phyloP scores from a whole-genome alignment of 2,797 vertebrate species.

The Australoheros facetus region DNA sequence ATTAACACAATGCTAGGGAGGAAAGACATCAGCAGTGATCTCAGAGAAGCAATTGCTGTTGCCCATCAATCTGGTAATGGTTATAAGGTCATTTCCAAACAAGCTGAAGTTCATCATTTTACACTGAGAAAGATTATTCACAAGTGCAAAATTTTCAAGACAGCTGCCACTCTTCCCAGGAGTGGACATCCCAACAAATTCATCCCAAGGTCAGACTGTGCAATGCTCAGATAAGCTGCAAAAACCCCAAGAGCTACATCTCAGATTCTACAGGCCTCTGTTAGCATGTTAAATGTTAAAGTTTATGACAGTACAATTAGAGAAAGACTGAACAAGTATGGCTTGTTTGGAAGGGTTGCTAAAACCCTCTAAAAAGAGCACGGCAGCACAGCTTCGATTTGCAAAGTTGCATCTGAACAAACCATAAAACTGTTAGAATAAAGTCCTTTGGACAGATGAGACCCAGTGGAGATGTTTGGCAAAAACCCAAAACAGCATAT shows the following conservation, averaged over 20 bases:
- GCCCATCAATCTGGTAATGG: not conserved
- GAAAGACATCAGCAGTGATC: not conserved
- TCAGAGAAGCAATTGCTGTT: not conserved
- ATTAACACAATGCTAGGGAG: not conserved
- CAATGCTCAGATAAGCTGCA: not conserved
- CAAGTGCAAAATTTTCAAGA: not conserved
- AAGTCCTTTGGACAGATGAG: not conserved
- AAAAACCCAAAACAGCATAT: not conserved
- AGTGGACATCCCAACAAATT: not conserved
- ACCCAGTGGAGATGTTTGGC: not conserved
- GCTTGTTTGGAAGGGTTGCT: not conserved
- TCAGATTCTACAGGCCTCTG: not conserved
- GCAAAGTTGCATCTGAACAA: too few relatives aligned
- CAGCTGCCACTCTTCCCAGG: not conserved
- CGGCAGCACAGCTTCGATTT: too few relatives aligned
- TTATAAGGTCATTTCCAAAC: not conserved
- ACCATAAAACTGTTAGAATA: not conserved
- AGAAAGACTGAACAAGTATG: not conserved
- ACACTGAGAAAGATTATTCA: not conserved
- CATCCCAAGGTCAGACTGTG: not conserved
- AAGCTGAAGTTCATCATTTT: not conserved
- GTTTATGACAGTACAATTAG: not conserved
- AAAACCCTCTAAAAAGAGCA: not conserved
- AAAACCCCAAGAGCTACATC: not conserved
- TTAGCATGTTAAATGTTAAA: not conserved